These are phyloP conservation scores for Chydorus sphaericus DNA, from an alignment of 2,888 invertebrate genomes.

Conservation along the genomic window DNA sequence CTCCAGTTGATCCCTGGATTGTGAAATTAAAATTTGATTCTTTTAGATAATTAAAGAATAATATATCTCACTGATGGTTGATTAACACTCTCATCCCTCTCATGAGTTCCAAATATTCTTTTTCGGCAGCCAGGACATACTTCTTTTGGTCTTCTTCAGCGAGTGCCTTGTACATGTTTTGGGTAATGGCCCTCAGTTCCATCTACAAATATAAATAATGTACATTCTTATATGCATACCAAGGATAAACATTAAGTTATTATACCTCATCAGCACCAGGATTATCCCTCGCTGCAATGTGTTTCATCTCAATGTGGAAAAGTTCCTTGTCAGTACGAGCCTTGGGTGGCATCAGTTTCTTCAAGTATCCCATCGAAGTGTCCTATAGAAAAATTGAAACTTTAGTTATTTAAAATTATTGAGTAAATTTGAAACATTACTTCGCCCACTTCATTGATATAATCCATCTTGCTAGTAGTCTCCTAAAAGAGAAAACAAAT, in stretches of 20 bases:
- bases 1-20: conserved; percentile 28
- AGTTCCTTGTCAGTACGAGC: conserved; percentile 36
- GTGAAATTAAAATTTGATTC: background rate
- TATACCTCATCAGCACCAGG: conserved; percentile 35
- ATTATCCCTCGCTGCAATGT: conserved; percentile 32
- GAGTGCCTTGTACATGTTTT: conserved; percentile 33
- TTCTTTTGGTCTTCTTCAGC: conserved; percentile 33
- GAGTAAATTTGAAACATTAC: background rate
- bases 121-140: conserved; percentile 32
- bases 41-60: too few relatives aligned
- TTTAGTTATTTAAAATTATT: background rate
- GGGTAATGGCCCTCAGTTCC: conserved; percentile 34
- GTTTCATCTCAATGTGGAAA: conserved; percentile 36
- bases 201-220: conserved; percentile 25
- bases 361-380: too few relatives aligned
- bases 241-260: too few relatives aligned
- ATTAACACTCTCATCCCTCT: conserved; percentile 32
- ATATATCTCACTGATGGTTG: conserved; percentile 32
- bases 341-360: conserved; percentile 38
- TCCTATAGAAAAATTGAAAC: background rate
- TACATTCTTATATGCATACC: too few relatives aligned
- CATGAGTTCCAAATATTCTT: conserved; percentile 33
- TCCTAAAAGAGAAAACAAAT: too few relatives aligned
- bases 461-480: too few relatives aligned
- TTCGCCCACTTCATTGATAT: conserved; percentile 28